These are phyloP conservation scores for Callosobruchus maculatus DNA, from an alignment of 2,888 invertebrate genomes.

Conservation along the genomic window DNA sequence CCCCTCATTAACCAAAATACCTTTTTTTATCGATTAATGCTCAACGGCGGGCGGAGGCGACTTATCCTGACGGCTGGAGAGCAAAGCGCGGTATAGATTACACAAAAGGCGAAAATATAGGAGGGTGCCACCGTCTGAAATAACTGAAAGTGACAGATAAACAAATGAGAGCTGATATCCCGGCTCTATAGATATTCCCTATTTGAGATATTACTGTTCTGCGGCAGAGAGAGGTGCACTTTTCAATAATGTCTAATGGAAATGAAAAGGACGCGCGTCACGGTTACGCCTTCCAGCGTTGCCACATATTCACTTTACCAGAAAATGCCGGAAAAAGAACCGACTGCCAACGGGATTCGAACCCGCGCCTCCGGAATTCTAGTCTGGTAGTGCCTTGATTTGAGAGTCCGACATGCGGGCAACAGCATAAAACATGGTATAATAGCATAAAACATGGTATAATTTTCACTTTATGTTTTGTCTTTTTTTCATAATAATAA, in stretches of 20 bases:
- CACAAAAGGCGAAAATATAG: slow-evolving; percentile 1
- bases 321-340: too few species aligned
- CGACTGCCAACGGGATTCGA: too few species aligned
- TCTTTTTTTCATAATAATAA: too few species aligned
- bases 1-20: not conserved
- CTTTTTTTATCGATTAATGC: not conserved
- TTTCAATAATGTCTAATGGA: slow-evolving; percentile 50
- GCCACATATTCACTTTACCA: not conserved
- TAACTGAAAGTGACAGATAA: slow-evolving; percentile 48
- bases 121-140: slow-evolving; percentile 18
- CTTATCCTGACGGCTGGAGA: not conserved
- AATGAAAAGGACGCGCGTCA: slow-evolving; percentile 26
- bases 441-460: too few species aligned
- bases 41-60: not conserved
- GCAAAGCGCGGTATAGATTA: slow-evolving; percentile 2
- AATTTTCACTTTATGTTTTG: too few species aligned
- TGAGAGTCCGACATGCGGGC: too few species aligned
- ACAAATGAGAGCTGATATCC: slow-evolving; percentile 48
- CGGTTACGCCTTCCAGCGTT: not conserved
- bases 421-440: too few species aligned
- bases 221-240: slow-evolving; percentile 37
- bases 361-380: too few species aligned
- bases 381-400: too few species aligned
- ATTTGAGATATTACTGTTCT: slow-evolving; percentile 46
- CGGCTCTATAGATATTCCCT: slow-evolving; percentile 44